phyloP scores from a whole-genome alignment of 23 tunicate genomes.

The Ciona savignyi region DNA sequence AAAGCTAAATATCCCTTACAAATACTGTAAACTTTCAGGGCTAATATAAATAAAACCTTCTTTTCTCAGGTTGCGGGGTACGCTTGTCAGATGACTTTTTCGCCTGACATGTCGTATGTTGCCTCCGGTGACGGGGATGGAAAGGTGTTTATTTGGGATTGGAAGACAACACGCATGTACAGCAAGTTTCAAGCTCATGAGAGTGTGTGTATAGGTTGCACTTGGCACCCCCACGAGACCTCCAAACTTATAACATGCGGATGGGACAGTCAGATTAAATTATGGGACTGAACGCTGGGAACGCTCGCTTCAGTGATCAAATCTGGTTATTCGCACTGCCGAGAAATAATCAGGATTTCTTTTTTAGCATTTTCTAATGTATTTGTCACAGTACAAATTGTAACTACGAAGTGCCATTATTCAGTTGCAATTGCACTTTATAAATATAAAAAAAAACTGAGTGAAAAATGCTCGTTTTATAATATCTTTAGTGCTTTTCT shows the following conservation, averaged over 20 bases:
- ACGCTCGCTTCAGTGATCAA: no score
- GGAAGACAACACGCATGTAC: conserved; percentile 92
- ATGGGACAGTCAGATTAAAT: conserved; percentile 94
- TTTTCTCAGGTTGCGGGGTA: conserved; percentile 82
- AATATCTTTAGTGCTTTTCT: no score
- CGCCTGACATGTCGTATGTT: conserved; percentile 95
- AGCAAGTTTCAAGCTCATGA: conserved; percentile 97
- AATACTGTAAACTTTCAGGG: no score
- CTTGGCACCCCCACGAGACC: conserved; percentile 98
- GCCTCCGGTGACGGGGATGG: conserved; percentile 97
- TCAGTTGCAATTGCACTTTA: no score
- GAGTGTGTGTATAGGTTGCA: conserved; percentile 80
- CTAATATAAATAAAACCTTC: background rate
- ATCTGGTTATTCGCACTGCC: no score
- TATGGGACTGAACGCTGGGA: conserved; percentile 84
- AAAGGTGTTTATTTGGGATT: conserved; percentile 93
- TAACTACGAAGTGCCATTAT: no score
- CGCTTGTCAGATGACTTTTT: conserved; percentile 88
- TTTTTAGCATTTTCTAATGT: no score
- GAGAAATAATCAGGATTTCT: no score
- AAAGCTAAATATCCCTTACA: no score
- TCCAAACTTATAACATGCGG: conserved; percentile 91
- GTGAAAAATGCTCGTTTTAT: no score
- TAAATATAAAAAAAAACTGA: no score
- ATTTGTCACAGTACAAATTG: no score